Base-by-base conservation (phyloP, 2,888 invertebrate genomes). In the Drosophila neoperkinsi region DNA sequence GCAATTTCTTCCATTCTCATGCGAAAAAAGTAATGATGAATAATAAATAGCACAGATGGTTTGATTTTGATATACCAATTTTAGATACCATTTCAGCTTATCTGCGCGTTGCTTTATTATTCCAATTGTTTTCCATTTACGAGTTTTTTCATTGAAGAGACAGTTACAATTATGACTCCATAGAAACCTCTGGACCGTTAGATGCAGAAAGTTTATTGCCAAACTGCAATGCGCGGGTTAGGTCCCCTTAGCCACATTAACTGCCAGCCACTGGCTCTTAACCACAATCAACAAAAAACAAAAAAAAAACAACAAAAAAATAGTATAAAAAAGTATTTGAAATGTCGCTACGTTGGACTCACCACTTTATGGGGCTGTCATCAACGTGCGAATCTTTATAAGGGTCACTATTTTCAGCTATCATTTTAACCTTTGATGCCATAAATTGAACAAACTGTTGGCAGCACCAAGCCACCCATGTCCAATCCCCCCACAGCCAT, bases 391-490 rank as follows among this genome's bases (percentile, higher is more conserved):
- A 34, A 56, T 33, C 18, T 25, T 63, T 67, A 56, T 64, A 41
- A 72, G 78, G 67, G 73, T 72, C 56, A 49, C 51, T 56, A 33
- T 62, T 62, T 67, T 41, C 74, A 74, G 76, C 57, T 77, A 75
- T 66, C 74, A 69, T 71, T 85, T 77, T 72, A 81, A 88, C 81
- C 74, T 81, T 75, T 79, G 74, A 74, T 79, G 79, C 65, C 81
- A 89, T 90, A 88, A 90, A 88, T 90, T 89, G 71, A 84, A 75
- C 70, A 74, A 76, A 79, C 82, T 77, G 76, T 59, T 57, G 21
- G 34, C 58, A 21, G 43, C n/a, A 30, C 21, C 30, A 2, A 10
- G 28, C 16, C 21, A 5, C 1, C 10, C 30, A 38, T 31, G 3
- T 6, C 16, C 43, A 53, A 25, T 11, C 4, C 4, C 4, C 6